Evolutionary conservation across 2,797 vertebrate species (phyloP).

Genomic region (Vireo griseus): DNA sequence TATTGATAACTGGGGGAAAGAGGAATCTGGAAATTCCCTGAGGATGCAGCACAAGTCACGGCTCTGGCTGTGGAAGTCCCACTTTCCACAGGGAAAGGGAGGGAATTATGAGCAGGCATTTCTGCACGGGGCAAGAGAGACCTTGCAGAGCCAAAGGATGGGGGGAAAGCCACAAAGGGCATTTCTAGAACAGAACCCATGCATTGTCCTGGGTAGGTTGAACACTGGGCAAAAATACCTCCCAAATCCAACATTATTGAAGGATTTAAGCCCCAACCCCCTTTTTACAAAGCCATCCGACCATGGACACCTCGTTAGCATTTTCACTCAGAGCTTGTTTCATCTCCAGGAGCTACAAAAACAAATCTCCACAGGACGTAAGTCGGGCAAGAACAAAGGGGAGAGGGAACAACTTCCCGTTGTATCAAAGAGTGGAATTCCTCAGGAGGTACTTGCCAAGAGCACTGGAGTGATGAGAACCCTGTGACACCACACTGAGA

Average conservation of each 20-base stretch:
- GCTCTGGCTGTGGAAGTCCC: background rate
- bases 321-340: background rate
- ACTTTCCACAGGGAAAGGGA: background rate
- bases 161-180: background rate
- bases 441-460: background rate
- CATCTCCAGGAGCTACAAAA: background rate
- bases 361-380: fast-evolving
- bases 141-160: background rate
- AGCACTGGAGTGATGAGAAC: background rate
- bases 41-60: background rate
- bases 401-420: background rate
- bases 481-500: background rate
- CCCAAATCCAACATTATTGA: background rate
- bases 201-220: background rate
- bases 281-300: background rate
- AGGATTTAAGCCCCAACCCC: background rate
- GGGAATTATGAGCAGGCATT: background rate
- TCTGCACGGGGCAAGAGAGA: background rate
- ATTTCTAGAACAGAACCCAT: background rate
- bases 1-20: fast-evolving
- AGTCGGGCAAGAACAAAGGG: background rate
- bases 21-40: background rate
- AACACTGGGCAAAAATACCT: background rate
- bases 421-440: background rate
- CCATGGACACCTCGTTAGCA: background rate